Conservation (phyloP, 2,888 invertebrate species). For the Macrophya annulata region DNA sequence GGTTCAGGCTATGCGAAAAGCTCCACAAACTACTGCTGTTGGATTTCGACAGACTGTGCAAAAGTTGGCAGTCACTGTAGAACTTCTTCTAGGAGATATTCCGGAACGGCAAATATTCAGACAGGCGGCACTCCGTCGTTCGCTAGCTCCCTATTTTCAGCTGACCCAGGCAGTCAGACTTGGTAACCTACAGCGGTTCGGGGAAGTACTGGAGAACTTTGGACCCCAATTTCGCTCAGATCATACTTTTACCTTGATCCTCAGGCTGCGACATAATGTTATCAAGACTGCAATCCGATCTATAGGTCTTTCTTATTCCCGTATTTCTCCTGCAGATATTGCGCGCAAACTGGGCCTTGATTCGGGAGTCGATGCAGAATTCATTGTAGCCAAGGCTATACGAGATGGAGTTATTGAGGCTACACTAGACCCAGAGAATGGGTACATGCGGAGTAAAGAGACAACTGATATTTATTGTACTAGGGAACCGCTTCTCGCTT, state of each 20-base stretch:
- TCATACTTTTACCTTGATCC: slow-evolving; percentile 97
- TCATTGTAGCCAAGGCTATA: slow-evolving; percentile 98
- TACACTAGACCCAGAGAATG: slow-evolving; percentile 96
- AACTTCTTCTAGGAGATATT: slow-evolving; percentile 97
- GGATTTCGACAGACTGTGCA: slow-evolving; percentile 99
- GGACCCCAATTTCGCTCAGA: slow-evolving; percentile 96
- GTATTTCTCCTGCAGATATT: slow-evolving; percentile 97
- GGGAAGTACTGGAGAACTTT: slow-evolving; percentile 95
- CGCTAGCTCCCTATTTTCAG: slow-evolving; percentile 97
- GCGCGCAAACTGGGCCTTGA: slow-evolving; percentile 96
- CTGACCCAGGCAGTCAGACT: slow-evolving; percentile 97
- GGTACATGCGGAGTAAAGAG: slow-evolving; percentile 98
- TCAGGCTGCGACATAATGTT: slow-evolving; percentile 98
- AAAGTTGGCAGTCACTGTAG: slow-evolving; percentile 96
- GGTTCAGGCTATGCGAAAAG: slow-evolving; percentile 96
- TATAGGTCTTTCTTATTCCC: slow-evolving; percentile 97
- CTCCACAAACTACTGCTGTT: slow-evolving; percentile 98
- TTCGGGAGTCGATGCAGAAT: slow-evolving; percentile 98
- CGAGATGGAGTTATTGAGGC: slow-evolving; percentile 99
- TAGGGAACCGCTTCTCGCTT: slow-evolving; percentile 96
- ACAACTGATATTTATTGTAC: slow-evolving; percentile 98
- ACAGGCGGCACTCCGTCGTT: slow-evolving; percentile 92
- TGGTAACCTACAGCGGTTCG: slow-evolving; percentile 96
- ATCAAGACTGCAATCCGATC: slow-evolving; percentile 99
- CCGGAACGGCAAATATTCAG: slow-evolving; percentile 98